Percentiles rank a stretch among this genome's conserved stretches.
Conservation (phyloP, 2,113 vertebrate species). For the Tursiops truncatus region DNA sequence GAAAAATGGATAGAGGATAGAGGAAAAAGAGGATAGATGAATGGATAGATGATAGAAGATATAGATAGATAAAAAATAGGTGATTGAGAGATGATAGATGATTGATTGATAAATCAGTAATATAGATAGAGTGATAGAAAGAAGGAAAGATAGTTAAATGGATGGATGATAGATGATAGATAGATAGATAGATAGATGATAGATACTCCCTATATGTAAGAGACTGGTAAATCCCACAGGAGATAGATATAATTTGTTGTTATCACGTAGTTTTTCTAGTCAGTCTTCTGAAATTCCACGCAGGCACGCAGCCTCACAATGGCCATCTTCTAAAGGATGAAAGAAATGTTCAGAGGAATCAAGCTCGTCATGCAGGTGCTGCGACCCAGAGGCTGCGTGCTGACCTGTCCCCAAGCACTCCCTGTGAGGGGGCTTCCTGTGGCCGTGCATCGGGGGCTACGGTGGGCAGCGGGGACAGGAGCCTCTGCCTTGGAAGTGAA, state of each 20-base stretch:
- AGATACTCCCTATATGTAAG: not conserved
- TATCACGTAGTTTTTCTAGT: not conserved
- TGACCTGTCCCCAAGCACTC: rapidly evolving
- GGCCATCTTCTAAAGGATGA: not conserved
- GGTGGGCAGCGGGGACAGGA: rapidly evolving
- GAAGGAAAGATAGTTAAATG: not conserved
- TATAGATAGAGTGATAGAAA: not conserved
- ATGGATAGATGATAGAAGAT: not conserved
- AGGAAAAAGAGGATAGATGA: not conserved
- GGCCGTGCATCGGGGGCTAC: rapidly evolving
- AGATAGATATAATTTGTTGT: not conserved
- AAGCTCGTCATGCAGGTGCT: not conserved
- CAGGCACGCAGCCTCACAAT: rapidly evolving
- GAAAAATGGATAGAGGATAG: not conserved
- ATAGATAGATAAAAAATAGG: not conserved
- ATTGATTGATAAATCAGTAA: too few species aligned
- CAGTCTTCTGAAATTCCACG: not conserved
- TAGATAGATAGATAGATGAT: not conserved
- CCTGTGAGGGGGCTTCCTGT: not conserved
- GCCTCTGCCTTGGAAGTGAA: not conserved
- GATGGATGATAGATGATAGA: not conserved
- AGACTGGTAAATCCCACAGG: not conserved
- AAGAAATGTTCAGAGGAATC: not conserved
- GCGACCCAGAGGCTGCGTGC: rapidly evolving
- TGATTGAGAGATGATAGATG: not conserved